Evolutionary conservation across 2,888 invertebrate genomes (phyloP), one percentile per base, ranked within the genome.

Genomic region (Metallyticus violacea): DNA sequence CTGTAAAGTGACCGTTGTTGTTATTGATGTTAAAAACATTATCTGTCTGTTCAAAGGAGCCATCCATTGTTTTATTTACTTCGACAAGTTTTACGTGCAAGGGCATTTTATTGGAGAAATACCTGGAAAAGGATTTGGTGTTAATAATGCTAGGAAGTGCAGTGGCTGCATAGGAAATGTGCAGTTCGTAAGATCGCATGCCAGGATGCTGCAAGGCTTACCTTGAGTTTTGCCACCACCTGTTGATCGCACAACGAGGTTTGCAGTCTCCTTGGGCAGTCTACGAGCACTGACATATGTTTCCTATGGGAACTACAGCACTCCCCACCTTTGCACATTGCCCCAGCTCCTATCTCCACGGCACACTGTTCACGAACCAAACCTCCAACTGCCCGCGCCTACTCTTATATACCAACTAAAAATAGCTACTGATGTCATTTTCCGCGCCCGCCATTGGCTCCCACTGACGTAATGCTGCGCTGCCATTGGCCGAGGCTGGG

Each of bases 401-500:
- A 77, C 79, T 79, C 79, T 85, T 91, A 91, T 90, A 90, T 90
- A 90, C 90, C 88, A 88, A 90, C 88, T 91, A 91, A 91, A 90
- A 91, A 91, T 91, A 91, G 91, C 89, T 26, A 87, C 87, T 89
- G 90, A 89, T 91, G 91, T 91, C 91, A 91, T 87, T 87, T 87
- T 22, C 79, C 26, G 15, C 85, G 62, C 0, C 15, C 4, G 15
- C 84, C 85, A 91, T 91, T 91, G 91, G 91, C 27, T 28, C 6
- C 0, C 86, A 87, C 76, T 91, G 91, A 89, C 90, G 91, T 90
- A 89, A 89, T 81, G 79, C 76, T 1, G 5, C 4, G 5, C 5
- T 76, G 28, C 26, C 28, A 40, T 79, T 26, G 83, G 79, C 27
- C 22, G 79, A 25, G 15, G 78, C 78, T 4, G 40, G 79, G 77